phyloP scores from a whole-genome alignment of 2,888 invertebrate genomes.

The Parnassius orleans region DNA sequence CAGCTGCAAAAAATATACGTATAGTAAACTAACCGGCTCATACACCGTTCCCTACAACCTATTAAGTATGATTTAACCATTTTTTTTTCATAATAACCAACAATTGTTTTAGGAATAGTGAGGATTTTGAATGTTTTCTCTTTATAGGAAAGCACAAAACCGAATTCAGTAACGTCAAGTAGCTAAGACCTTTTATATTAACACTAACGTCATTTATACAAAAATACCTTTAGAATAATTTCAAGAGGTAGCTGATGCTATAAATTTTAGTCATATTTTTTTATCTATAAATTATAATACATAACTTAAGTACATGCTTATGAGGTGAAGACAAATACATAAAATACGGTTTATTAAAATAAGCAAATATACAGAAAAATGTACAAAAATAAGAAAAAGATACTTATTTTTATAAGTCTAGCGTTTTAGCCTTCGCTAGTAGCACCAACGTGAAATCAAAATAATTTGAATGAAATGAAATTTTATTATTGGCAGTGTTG shows the following conservation, averaged over 20 bases:
- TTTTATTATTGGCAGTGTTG: background rate
- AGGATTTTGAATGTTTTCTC: conserved; percentile 50
- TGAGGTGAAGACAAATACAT: conserved; percentile 4
- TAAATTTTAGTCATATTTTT: conserved; percentile 43
- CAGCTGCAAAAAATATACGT: conserved; percentile 71
- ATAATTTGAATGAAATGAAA: conserved; percentile 27
- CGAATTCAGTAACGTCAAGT: conserved; percentile 49
- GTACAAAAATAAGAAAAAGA: conserved; percentile 35
- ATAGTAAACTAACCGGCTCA: conserved; percentile 42
- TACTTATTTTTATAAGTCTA: conserved; percentile 28
- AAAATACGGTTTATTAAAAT: conserved; percentile 20
- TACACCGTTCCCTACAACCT: conserved; percentile 50
- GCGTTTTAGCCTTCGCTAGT: conserved; percentile 57
- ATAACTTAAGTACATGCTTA: conserved; percentile 60
- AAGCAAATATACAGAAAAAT: conserved; percentile 18
- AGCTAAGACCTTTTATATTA: conserved; percentile 41
- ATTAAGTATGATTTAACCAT: conserved; percentile 54
- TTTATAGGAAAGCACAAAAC: conserved; percentile 52
- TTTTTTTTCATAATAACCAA: conserved; percentile 46
- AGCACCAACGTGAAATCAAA: conserved; percentile 65
- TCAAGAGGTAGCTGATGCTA: conserved; percentile 66
- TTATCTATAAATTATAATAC: conserved; percentile 48
- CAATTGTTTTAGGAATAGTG: conserved; percentile 58
- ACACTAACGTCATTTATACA: conserved; percentile 63
- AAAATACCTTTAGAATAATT: conserved; percentile 72